Evolutionary conservation across 2,888 invertebrate species (phyloP).

Genomic region (Bedellia somnulentella): DNA sequence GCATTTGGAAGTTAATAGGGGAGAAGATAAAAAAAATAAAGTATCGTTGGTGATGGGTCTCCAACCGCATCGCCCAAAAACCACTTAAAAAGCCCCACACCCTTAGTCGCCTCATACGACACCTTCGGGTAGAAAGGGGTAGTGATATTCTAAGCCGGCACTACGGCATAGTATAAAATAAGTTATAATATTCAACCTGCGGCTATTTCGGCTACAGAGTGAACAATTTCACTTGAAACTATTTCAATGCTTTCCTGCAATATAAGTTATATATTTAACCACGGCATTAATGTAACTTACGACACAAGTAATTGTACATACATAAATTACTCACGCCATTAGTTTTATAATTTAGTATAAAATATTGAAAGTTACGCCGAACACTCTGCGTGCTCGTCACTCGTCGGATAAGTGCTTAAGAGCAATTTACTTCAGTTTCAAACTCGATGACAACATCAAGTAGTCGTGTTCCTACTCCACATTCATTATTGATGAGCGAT

Average conservation of each 20-base stretch:
- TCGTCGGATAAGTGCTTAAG: constrained; percentile 34
- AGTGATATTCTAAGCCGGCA: no score
- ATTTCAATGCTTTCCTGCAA: neutral
- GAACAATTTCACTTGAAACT: no score
- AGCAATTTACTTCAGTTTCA: constrained; percentile 23
- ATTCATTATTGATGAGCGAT: neutral
- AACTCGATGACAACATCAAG: neutral
- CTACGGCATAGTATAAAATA: no score
- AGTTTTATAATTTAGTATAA: neutral
- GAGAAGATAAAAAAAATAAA: no score
- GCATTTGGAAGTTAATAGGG: no score
- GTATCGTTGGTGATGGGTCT: no score
- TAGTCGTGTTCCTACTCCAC: neutral
- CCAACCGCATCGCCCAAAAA: no score
- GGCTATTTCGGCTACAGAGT: no score
- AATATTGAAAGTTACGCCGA: neutral
- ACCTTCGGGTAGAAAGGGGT: no score
- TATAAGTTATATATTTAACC: neutral
- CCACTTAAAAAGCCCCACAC: no score
- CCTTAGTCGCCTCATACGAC: no score
- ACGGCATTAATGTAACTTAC: neutral
- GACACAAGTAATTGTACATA: neutral
- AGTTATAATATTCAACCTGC: no score
- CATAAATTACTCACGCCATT: neutral
- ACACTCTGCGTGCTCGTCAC: constrained; percentile 16